Conservation (phyloP, 2,113 vertebrate genomes). For the Motacilla tschutschensis region DNA sequence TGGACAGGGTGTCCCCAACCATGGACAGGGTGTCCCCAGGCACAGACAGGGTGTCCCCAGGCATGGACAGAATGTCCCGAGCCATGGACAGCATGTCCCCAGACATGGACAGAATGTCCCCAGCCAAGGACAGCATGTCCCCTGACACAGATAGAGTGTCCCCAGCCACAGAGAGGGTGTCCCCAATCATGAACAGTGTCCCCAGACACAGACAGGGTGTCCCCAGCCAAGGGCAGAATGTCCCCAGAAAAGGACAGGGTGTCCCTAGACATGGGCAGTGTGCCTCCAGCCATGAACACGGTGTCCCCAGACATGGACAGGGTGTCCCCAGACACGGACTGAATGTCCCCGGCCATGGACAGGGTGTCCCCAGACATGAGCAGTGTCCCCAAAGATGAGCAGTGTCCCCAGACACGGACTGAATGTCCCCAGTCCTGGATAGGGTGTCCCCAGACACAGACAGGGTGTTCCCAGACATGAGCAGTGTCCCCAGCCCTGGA, state of each 20-base stretch:
- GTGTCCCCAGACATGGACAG: accelerated
- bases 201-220: neutral
- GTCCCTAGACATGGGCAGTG: neutral
- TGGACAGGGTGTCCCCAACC: too few relatives aligned
- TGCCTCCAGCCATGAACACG: neutral
- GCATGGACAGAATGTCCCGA: too few relatives aligned
- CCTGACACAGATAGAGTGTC: too few relatives aligned
- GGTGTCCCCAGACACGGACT: too few relatives aligned
- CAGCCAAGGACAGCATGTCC: neutral
- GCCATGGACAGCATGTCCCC: too few relatives aligned
- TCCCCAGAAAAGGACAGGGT: accelerated
- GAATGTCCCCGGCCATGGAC: neutral
- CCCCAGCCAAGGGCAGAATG: neutral
- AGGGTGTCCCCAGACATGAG: too few relatives aligned
- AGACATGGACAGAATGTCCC: neutral
- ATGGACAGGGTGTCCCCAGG: too few relatives aligned
- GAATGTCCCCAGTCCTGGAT: accelerated
- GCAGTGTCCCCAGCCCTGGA: accelerated
- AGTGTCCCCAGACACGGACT: neutral
- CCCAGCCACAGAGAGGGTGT: accelerated
- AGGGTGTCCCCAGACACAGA: accelerated
- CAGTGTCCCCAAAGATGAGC: neutral
- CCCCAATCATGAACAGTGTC: neutral
- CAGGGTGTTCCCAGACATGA: too few relatives aligned
- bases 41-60: too few relatives aligned